Base-by-base conservation (phyloP, 2,888 invertebrate genomes). In the Germaria angustata region DNA sequence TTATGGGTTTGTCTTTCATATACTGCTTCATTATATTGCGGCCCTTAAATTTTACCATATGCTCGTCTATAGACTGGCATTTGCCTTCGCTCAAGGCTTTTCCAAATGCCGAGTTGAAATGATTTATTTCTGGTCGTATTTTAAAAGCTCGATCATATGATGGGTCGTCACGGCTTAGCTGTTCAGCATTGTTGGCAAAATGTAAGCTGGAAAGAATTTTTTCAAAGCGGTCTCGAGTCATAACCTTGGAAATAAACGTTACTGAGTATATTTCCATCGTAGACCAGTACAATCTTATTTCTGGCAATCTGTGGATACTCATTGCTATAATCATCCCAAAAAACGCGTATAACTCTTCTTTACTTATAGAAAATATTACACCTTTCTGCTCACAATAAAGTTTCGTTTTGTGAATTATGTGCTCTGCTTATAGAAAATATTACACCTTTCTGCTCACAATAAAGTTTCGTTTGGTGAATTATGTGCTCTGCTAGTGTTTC, bases 321-420 rank as follows among this genome's bases (percentile, higher is more conserved):
- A 57, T 57, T 57, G 17, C 34, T 57, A 17, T 57, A 57, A 57
- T 57, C 22, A 36, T 36, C 13, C 13, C 28, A 51, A 51, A 51
- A 51, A 51, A 51, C 13, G 13, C 20, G 6, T 51, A 24, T 24
- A 57, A 57, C 51, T 53, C 51, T 53, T 24, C 28, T 28, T 46
- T 44, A 44, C 44, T 63, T 63, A 63, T 28, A 44, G 63, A 63
- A 63, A 63, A 63, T 63, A 63, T 46, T 28, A 63, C 24, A 41
- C 63, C 32, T 28, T 63, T 63, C 63, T 46, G 63, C 15, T 63
- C 41, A 44, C n/a, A 51, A 51, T 51, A 63, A 63, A 61, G 57
- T 36, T 57, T 36, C 36, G 36, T 57, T 57, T 57, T 15, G 17
- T 57, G 17, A 36, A 57, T 57, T 57, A 57, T 57, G n/a, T n/a